Conservation (phyloP, 2,888 invertebrate genomes). For the Plebejus argus region DNA sequence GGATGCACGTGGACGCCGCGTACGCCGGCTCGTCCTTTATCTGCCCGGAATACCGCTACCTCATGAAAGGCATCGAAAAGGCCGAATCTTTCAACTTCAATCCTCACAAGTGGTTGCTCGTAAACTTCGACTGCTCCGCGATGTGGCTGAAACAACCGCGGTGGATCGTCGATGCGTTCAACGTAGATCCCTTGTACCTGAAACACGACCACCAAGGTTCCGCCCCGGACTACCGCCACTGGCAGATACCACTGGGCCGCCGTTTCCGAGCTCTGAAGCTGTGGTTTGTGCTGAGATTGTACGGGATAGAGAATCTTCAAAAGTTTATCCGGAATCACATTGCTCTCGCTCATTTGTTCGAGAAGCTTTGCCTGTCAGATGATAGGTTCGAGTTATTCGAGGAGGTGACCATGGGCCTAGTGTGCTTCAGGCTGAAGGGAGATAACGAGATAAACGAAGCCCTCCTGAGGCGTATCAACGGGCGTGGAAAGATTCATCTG, state of each 20-base stretch:
- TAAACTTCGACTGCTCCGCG: conserved; percentile 99
- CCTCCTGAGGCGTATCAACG: conserved; percentile 91
- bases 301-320: conserved; percentile 93
- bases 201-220: conserved; percentile 96
- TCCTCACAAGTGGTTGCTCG: conserved; percentile 99
- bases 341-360: conserved; percentile 92
- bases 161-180: conserved; percentile 96
- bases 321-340: conserved; percentile 93
- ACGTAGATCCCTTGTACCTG: conserved; percentile 97
- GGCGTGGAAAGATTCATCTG: conserved; percentile 93
- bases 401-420: conserved; percentile 95
- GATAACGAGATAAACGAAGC: conserved; percentile 91
- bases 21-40: conserved; percentile 98
- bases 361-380: conserved; percentile 87
- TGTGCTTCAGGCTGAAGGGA: conserved; percentile 96
- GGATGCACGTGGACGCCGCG: conserved; percentile 98
- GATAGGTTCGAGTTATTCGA: conserved; percentile 93
- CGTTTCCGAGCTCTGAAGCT: conserved; percentile 95
- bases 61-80: conserved; percentile 93
- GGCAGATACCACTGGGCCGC: conserved; percentile 97
- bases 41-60: conserved; percentile 96
- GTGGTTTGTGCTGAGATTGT: conserved; percentile 96
- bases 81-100: conserved; percentile 99
- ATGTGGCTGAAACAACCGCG: conserved; percentile 97
- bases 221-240: conserved; percentile 97